Evolutionary conservation across 2,888 invertebrate genomes (phyloP).

Genomic region (Lasioglossum vierecki): DNA sequence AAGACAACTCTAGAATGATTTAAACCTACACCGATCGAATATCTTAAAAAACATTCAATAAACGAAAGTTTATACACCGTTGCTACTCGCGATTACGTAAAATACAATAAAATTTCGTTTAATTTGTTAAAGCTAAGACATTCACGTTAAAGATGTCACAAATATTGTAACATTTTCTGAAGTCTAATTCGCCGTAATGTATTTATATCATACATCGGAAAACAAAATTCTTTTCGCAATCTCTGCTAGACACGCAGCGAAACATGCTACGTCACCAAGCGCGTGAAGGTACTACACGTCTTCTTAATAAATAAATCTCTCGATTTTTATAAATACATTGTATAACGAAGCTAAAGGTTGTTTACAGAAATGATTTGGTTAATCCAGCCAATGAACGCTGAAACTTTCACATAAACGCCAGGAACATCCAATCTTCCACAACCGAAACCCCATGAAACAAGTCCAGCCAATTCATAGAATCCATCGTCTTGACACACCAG

Average conservation of each 20-base stretch:
- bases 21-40: neutral
- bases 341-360: conserved; percentile 86
- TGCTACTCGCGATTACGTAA: conserved; percentile 4
- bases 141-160: conserved; percentile 25
- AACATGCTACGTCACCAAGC: conserved; percentile 56
- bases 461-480: conserved; percentile 95
- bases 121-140: conserved; percentile 24
- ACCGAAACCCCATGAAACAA: conserved; percentile 98
- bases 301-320: conserved; percentile 64
- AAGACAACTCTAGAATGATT: conserved; percentile 3
- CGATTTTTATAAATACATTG: conserved; percentile 47
- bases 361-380: conserved; percentile 98
- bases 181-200: conserved; percentile 7
- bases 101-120: conserved; percentile 32
- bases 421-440: conserved; percentile 97
- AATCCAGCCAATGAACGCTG: conserved; percentile 98
- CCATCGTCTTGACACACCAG: conserved; percentile 96
- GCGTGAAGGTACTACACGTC: conserved; percentile 56
- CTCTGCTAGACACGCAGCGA: conserved; percentile 36
- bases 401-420: conserved; percentile 98
- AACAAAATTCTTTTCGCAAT: conserved; percentile 14
- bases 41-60: neutral
- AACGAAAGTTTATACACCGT: conserved; percentile 42
- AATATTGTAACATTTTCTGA: conserved; percentile 26
- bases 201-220: conserved; percentile 24